Conservation (phyloP, 1,140 invertebrate species). For the Pseudomyrmex concolor region DNA sequence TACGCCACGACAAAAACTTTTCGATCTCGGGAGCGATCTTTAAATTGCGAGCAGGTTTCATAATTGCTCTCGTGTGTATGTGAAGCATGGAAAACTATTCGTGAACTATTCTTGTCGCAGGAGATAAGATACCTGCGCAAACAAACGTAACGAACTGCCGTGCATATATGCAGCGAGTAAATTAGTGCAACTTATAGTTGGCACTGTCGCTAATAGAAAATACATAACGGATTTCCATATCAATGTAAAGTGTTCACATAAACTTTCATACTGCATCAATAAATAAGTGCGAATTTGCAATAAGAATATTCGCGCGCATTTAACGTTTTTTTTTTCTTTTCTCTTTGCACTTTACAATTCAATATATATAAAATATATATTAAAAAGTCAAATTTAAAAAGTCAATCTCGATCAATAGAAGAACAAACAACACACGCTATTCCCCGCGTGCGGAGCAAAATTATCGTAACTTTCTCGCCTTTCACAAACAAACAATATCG, state of each 20-base stretch:
- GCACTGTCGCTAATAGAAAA: background rate
- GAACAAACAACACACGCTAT: background rate
- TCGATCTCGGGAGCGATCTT: background rate
- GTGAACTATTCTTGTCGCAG: slow-evolving; percentile 7
- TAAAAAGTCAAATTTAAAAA: no score
- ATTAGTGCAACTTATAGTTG: slow-evolving; percentile 10
- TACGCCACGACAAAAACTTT: slow-evolving; percentile 1
- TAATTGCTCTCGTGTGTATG: slow-evolving; percentile 26
- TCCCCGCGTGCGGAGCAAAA: background rate
- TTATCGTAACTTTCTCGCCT: slow-evolving; percentile 19
- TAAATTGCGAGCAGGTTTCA: slow-evolving; percentile 4
- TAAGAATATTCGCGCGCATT: no score
- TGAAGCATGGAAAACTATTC: background rate
- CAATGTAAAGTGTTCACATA: background rate
- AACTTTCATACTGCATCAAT: background rate
- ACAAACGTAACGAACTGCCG: background rate
- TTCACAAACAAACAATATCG: slow-evolving; percentile 8
- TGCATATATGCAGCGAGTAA: background rate
- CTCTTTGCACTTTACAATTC: background rate
- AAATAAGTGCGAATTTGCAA: background rate
- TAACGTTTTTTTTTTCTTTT: background rate
- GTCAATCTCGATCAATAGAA: slow-evolving; percentile 2
- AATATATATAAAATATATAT: background rate
- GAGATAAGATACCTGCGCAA: slow-evolving; percentile 36
- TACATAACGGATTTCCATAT: background rate